Evolutionary conservation across 2,797 vertebrate species (phyloP).

Genomic region (Hybognathus amarus): DNA sequence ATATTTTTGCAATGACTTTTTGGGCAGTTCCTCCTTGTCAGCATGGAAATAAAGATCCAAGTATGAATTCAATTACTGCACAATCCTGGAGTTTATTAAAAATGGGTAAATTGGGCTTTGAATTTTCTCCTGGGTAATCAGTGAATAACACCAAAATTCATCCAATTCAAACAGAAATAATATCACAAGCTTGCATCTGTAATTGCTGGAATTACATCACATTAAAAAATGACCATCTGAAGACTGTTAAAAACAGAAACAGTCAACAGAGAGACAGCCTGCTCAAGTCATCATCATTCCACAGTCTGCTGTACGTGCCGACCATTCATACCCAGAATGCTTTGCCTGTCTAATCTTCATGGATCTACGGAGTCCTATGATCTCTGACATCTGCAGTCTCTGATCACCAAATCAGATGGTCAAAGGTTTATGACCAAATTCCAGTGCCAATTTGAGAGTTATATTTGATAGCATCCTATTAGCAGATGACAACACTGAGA

Average conservation of each 20-base stretch:
- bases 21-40: not conserved
- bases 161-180: not conserved
- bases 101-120: not conserved
- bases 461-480: not conserved
- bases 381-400: conserved; percentile 21
- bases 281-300: not conserved
- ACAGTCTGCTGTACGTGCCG: not conserved
- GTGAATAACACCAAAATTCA: not conserved
- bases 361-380: not conserved
- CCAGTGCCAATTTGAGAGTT: conserved; percentile 5
- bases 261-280: not conserved
- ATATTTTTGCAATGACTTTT: not conserved
- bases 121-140: not conserved
- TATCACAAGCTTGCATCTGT: not conserved
- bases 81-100: not conserved
- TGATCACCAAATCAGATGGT: conserved; percentile 22
- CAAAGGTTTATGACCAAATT: conserved; percentile 34
- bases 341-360: not conserved
- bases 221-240: not conserved
- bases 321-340: not conserved
- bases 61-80: not conserved
- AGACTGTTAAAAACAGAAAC: not conserved
- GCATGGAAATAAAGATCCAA: not conserved
- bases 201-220: not conserved
- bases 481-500: not conserved